These are phyloP conservation scores for Papilio helenus DNA, from an alignment of 1,140 invertebrate species.

Conservation along the genomic window DNA sequence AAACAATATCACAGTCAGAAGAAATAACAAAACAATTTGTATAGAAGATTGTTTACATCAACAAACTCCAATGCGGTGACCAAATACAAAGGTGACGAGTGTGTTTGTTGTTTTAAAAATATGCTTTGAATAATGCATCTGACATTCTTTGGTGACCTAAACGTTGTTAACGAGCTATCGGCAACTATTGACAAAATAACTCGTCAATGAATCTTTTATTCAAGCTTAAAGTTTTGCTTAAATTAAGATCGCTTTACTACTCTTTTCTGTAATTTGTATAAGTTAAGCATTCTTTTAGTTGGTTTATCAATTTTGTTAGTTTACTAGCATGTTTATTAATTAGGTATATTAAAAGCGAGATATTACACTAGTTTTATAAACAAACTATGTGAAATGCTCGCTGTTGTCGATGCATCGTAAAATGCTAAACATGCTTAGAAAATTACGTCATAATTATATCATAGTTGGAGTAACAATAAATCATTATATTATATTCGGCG, in stretches of 20 bases:
- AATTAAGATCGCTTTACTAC: too few species aligned
- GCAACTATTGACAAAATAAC: background rate
- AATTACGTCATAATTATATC: background rate
- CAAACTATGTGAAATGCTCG: background rate
- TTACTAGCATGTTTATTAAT: too few species aligned
- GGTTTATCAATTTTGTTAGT: too few species aligned
- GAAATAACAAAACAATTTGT: background rate
- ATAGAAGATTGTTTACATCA: background rate
- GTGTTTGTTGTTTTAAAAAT: background rate
- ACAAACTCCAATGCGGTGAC: background rate
- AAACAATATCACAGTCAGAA: background rate
- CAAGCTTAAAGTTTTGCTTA: too few species aligned
- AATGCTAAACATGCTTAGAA: background rate
- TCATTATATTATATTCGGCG: background rate
- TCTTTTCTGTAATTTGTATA: too few species aligned
- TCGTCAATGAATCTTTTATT: background rate
- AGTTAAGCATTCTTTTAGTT: too few species aligned
- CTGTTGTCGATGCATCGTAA: background rate
- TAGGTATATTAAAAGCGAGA: too few species aligned
- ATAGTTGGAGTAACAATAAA: background rate
- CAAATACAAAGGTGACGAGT: background rate
- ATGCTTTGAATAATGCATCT: background rate
- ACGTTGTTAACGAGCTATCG: background rate
- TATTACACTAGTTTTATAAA: too few species aligned
- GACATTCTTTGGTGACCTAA: constrained; percentile 2